phyloP scores from a whole-genome alignment of 1,140 invertebrate genomes.

The Euwallacea fornicatus region DNA sequence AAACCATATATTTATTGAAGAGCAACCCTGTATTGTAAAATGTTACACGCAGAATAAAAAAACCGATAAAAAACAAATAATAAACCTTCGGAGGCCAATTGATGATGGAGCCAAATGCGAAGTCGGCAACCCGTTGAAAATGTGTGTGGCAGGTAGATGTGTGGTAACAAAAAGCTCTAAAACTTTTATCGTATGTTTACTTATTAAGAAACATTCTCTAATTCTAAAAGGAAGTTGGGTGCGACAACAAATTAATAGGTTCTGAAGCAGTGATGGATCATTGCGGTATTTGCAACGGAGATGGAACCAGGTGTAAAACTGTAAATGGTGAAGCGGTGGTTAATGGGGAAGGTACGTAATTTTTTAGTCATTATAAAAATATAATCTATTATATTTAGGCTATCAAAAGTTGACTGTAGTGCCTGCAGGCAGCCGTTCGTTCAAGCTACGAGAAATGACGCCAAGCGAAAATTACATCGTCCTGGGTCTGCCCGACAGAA shows the following conservation, averaged over 20 bases:
- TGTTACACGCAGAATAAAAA: not conserved
- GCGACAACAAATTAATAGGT: constrained; percentile 64
- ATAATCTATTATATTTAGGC: not conserved
- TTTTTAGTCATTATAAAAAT: too few species aligned
- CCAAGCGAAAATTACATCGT: not conserved
- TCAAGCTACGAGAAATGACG: not conserved
- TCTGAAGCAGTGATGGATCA: constrained; percentile 66
- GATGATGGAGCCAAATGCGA: constrained; percentile 17
- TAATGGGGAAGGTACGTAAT: too few species aligned
- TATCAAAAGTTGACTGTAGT: constrained; percentile 6
- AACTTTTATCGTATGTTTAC: not conserved
- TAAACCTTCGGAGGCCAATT: too few species aligned
- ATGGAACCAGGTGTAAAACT: constrained; percentile 63
- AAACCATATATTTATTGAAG: not conserved
- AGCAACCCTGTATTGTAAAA: not conserved
- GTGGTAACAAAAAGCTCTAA: not conserved
- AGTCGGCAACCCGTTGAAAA: constrained; percentile 13
- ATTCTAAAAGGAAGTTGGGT: constrained; percentile 55
- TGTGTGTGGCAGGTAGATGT: not conserved
- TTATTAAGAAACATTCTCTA: not conserved
- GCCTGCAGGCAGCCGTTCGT: not conserved
- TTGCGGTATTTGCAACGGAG: constrained; percentile 71
- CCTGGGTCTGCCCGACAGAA: not conserved
- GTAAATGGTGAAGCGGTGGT: not conserved
- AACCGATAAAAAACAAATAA: too few species aligned